A percentile compares a stretch with the other conserved stretches of the same genome.
Conservation (phyloP, 1,140 invertebrate genomes). For the Uloborus diversus region DNA sequence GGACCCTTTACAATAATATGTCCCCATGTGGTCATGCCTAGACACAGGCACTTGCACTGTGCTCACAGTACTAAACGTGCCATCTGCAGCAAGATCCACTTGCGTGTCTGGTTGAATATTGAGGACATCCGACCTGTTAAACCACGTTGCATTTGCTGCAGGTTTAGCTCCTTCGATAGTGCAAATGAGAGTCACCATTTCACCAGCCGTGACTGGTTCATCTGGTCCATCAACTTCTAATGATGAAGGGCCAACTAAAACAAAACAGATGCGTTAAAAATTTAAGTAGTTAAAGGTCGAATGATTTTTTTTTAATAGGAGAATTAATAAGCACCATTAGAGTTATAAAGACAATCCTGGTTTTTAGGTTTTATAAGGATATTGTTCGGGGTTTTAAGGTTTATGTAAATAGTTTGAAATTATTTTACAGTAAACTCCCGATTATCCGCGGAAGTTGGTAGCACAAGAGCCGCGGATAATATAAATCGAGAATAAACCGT, state of each 20-base stretch:
- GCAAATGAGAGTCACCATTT: constrained; percentile 79
- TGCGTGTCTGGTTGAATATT: background rate
- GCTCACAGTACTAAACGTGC: constrained; percentile 54
- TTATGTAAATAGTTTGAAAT: no score
- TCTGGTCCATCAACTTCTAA: constrained; percentile 61
- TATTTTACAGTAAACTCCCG: no score
- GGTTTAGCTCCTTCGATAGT: constrained; percentile 79
- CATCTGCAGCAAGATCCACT: constrained; percentile 29
- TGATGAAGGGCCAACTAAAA: constrained; percentile 55
- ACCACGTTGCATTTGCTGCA: constrained; percentile 84
- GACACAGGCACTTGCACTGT: constrained; percentile 55
- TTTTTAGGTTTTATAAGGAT: no score
- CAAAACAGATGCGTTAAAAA: no score
- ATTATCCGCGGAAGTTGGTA: no score
- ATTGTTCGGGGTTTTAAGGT: no score
- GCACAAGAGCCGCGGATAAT: no score
- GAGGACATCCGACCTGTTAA: constrained; percentile 74
- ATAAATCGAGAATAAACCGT: no score
- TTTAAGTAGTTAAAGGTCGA: no score
- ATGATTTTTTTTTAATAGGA: no score
- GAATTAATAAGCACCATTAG: no score
- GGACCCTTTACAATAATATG: constrained; percentile 59
- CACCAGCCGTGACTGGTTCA: constrained; percentile 77
- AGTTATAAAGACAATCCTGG: no score
- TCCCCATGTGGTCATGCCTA: constrained; percentile 58